These are phyloP conservation scores for Cyprinodon brontotheroides DNA, from an alignment of 2,113 vertebrate genomes.

Conservation along the genomic window DNA sequence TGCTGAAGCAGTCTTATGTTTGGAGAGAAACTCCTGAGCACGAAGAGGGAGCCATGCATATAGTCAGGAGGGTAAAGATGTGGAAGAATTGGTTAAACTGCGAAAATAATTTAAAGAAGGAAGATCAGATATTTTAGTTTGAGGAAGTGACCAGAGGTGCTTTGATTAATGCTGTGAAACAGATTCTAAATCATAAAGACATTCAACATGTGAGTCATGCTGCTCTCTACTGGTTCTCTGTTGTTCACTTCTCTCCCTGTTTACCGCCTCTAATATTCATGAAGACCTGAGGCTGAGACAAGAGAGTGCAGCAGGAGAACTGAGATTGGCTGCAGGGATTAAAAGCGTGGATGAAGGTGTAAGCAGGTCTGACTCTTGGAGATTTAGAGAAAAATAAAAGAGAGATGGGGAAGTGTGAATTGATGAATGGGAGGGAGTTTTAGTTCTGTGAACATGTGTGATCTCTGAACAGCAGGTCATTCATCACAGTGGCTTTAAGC, in stretches of 20 bases:
- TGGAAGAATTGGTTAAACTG: slow-evolving; percentile 18
- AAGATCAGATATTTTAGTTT: slow-evolving; percentile 15
- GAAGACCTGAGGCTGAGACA: slow-evolving; percentile 19
- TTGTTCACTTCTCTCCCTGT: slow-evolving; percentile 15
- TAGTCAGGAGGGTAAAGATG: slow-evolving; percentile 19
- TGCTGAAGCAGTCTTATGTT: slow-evolving; percentile 65
- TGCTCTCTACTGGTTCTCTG: slow-evolving; percentile 11
- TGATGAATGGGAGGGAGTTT: slow-evolving; percentile 11
- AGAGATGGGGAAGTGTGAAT: neutral
- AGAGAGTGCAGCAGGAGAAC: slow-evolving; percentile 19
- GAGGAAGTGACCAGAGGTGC: slow-evolving; percentile 11
- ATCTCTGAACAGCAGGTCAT: too few species aligned
- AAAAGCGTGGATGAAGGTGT: neutral
- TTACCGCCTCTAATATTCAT: slow-evolving; percentile 48
- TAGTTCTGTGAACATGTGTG: neutral
- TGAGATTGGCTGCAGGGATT: neutral
- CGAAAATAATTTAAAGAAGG: neutral
- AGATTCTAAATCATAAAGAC: neutral
- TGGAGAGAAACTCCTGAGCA: slow-evolving; percentile 49
- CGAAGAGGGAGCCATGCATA: slow-evolving; percentile 26
- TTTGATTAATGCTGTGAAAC: neutral
- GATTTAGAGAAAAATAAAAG: slow-evolving; percentile 6
- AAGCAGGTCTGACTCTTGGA: neutral
- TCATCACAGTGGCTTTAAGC: neutral
- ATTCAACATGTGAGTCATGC: slow-evolving; percentile 2